Evolutionary conservation across 2,888 invertebrate species (phyloP).

Genomic region (Apotomis capreana): DNA sequence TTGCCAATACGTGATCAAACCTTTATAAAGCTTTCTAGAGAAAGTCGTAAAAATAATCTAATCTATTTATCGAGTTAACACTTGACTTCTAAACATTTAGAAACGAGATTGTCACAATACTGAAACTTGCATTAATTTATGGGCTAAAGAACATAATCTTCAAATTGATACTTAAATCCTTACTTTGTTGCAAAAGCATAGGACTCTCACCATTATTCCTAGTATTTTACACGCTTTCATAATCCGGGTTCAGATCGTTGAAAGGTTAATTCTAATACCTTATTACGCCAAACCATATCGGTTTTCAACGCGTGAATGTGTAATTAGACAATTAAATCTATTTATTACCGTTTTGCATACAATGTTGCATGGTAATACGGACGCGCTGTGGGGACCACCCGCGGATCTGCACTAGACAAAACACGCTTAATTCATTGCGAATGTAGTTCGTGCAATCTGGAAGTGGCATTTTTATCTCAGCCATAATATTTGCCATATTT

Average conservation of each 20-base stretch:
- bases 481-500: too few species aligned
- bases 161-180: too few species aligned
- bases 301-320: conserved; percentile 45
- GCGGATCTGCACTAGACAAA: conserved; percentile 46
- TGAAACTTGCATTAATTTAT: neutral
- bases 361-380: conserved; percentile 53
- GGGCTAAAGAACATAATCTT: too few species aligned
- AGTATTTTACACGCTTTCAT: conserved; percentile 13
- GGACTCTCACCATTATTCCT: conserved; percentile 18
- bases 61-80: too few species aligned
- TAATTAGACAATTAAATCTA: conserved; percentile 55
- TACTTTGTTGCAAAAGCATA: neutral
- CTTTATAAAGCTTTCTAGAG: too few species aligned
- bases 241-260: conserved; percentile 28
- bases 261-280: conserved; percentile 37
- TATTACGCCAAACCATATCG: conserved; percentile 29
- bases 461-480: neutral
- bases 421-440: conserved; percentile 9
- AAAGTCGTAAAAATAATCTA: too few species aligned
- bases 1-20: too few species aligned
- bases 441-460: conserved; percentile 1
- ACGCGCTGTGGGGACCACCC: conserved; percentile 52
- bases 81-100: neutral
- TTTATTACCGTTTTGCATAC: conserved; percentile 54
- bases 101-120: neutral